Percentiles rank a stretch among this genome's conserved stretches.
Evolutionary conservation across 2,888 invertebrate genomes (phyloP).

Genomic region (Netelia virgata): DNA sequence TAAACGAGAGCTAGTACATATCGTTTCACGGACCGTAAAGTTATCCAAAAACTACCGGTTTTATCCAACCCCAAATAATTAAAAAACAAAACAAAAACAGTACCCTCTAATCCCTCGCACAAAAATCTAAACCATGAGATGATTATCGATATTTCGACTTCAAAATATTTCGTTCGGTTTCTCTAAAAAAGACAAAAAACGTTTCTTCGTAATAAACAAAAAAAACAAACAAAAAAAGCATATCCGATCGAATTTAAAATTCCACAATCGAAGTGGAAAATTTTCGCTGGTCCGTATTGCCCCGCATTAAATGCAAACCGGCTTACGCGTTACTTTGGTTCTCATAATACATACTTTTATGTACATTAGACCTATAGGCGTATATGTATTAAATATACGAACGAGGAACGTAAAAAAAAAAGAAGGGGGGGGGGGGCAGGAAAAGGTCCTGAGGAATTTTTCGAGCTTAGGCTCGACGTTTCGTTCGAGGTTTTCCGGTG

Average conservation of each 20-base stretch:
- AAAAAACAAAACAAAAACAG: neutral
- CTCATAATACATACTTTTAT: neutral
- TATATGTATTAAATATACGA: constrained; percentile 1
- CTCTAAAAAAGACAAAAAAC: too few relatives aligned
- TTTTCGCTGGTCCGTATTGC: too few relatives aligned
- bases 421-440: constrained; percentile 35
- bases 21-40: too few relatives aligned
- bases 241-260: too few relatives aligned
- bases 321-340: neutral
- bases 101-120: neutral
- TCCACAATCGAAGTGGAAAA: too few relatives aligned
- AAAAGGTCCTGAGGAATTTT: constrained; percentile 57
- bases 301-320: too few relatives aligned
- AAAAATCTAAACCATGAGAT: neutral
- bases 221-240: too few relatives aligned
- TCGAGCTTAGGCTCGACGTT: constrained; percentile 44
- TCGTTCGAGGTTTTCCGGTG: constrained; percentile 54
- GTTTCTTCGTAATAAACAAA: too few relatives aligned
- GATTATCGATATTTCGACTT: neutral
- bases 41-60: too few relatives aligned
- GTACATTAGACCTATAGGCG: neutral
- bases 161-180: too few relatives aligned
- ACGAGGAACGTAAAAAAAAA: constrained; percentile 23
- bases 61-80: neutral
- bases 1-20: too few relatives aligned